A percentile compares a stretch with the other conserved stretches of the same genome.
Conservation (phyloP, 2,797 vertebrate species). For the Acipenser oxyrinchus region DNA sequence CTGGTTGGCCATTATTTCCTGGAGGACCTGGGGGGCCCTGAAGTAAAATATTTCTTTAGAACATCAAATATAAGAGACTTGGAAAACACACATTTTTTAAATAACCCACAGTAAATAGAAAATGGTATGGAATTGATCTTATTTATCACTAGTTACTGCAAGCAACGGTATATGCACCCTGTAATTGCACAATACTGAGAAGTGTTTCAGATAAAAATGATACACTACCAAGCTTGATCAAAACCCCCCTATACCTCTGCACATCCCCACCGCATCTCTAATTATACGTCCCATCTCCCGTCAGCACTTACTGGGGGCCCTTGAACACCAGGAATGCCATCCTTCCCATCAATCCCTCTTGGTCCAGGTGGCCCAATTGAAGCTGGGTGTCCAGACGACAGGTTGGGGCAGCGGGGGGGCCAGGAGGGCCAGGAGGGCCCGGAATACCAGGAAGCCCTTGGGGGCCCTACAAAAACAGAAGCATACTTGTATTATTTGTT, state of each 20-base stretch:
- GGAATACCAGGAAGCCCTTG: conserved; percentile 56
- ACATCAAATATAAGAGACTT: too few species aligned
- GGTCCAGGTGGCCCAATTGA: conserved; percentile 49
- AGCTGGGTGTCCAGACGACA: conserved; percentile 23
- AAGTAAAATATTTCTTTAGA: conserved; percentile 11
- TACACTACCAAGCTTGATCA: too few species aligned
- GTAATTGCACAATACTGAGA: too few species aligned
- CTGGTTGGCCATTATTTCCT: conserved; percentile 64
- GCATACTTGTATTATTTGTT: not conserved
- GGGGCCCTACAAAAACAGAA: conserved; percentile 41
- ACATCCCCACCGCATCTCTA: too few species aligned
- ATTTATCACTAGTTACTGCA: too few species aligned
- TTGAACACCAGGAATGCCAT: conserved; percentile 58
- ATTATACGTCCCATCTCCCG: not conserved
- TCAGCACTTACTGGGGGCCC: conserved; percentile 60
- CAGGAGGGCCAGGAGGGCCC: conserved; percentile 73
- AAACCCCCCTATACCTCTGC: too few species aligned
- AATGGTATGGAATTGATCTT: too few species aligned
- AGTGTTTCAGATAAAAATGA: too few species aligned
- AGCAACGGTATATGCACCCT: too few species aligned
- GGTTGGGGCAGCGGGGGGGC: conserved; percentile 73
- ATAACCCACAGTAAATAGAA: too few species aligned
- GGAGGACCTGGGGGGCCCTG: conserved; percentile 72
- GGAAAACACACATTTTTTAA: too few species aligned
- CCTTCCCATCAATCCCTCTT: conserved; percentile 43